These are phyloP conservation scores for Morelia viridis DNA, from an alignment of 2,797 vertebrate genomes.

Conservation along the genomic window DNA sequence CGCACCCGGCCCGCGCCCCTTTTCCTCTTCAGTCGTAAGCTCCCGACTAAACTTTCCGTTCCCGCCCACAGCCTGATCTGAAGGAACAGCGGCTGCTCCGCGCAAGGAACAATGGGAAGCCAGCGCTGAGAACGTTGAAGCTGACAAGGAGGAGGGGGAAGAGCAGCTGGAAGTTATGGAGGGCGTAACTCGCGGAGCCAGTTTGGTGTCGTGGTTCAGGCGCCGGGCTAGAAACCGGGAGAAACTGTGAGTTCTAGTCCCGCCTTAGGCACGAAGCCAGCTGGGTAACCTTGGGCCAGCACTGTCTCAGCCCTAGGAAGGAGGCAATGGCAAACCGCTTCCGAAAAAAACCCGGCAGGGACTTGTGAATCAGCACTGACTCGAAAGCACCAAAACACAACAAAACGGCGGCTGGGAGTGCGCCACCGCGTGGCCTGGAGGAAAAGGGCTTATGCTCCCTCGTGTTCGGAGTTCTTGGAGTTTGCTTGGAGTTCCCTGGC, in stretches of 20 bases:
- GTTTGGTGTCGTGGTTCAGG: not conserved
- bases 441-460: not conserved
- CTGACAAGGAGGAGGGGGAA: no score
- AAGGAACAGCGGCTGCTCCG: not conserved
- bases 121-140: not conserved
- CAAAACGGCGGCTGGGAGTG: not conserved
- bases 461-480: not conserved
- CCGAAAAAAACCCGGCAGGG: not conserved
- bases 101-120: not conserved
- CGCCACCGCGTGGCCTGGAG: not conserved
- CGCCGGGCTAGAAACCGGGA: not conserved
- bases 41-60: not conserved
- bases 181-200: not conserved
- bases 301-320: not conserved
- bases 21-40: not conserved
- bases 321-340: not conserved
- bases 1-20: not conserved
- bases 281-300: not conserved
- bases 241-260: not conserved
- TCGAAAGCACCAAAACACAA: no score
- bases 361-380: no score
- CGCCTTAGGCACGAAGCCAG: not conserved
- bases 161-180: not conserved
- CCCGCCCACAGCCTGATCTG: slow-evolving; percentile 15
- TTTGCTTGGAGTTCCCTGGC: not conserved